Percentiles rank a stretch among this genome's conserved stretches.
phyloP scores from a whole-genome alignment of 64 coral and sea anemone genomes.

The Dendronephthya gigantea region DNA sequence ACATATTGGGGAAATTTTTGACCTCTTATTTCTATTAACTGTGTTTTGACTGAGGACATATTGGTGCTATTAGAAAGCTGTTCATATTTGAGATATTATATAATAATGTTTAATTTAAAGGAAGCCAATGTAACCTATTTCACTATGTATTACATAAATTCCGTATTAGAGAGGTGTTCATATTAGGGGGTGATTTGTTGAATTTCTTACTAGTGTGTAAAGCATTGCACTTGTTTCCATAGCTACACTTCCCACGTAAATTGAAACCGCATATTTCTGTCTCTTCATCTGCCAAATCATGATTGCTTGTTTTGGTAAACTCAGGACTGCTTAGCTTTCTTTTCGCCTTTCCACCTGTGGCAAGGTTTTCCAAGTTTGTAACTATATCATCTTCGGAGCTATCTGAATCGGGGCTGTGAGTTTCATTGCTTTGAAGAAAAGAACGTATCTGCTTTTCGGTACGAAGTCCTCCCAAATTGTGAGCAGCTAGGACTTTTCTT shows the following conservation, averaged over 20 bases:
- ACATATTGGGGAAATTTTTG: not conserved
- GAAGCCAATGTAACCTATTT: too few species aligned
- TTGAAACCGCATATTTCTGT: conserved; percentile 70
- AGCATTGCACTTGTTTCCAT: conserved; percentile 48
- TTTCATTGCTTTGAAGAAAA: not conserved
- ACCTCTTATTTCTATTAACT: too few species aligned
- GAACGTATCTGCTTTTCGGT: not conserved
- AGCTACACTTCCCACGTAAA: conserved; percentile 70
- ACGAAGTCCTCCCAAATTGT: not conserved
- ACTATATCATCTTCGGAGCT: not conserved
- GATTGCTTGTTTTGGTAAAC: not conserved
- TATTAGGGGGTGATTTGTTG: not conserved
- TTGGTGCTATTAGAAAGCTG: not conserved
- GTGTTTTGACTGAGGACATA: too few species aligned
- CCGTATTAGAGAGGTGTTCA: too few species aligned
- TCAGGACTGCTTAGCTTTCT: not conserved
- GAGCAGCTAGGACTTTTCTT: not conserved
- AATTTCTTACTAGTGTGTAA: conserved; percentile 44
- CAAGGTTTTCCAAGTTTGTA: not conserved
- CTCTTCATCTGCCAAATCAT: not conserved
- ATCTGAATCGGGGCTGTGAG: not conserved
- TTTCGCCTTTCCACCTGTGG: not conserved
- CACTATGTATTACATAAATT: too few species aligned
- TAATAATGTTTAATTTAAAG: too few species aligned
- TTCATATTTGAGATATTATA: too few species aligned